Conservation (phyloP, 2,113 vertebrate genomes). For the Carassius auratus region DNA sequence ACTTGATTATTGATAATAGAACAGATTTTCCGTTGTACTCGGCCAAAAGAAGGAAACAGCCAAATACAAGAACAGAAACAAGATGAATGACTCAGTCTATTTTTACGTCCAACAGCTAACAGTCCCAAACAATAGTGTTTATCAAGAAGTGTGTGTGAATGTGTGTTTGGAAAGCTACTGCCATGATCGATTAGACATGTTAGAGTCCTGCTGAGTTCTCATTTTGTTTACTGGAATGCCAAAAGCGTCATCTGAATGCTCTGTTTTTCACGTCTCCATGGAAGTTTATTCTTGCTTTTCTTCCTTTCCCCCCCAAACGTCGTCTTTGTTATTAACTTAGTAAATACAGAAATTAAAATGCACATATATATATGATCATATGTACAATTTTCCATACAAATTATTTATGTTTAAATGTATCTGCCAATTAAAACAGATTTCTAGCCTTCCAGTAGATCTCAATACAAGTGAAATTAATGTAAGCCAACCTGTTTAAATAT, state of each 20-base stretch:
- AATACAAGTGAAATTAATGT: slow-evolving; percentile 41
- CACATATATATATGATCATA: slow-evolving; percentile 51
- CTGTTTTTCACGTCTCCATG: slow-evolving; percentile 13
- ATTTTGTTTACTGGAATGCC: slow-evolving; percentile 29
- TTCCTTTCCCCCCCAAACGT: not conserved
- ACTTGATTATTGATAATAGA: slow-evolving; percentile 15
- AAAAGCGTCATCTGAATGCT: slow-evolving; percentile 25
- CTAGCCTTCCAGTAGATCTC: slow-evolving; percentile 35
- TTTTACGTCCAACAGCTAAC: slow-evolving; percentile 22
- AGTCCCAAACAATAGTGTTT: slow-evolving; percentile 33
- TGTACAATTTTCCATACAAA: slow-evolving; percentile 57
- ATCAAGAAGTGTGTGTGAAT: not conserved
- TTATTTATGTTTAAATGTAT: slow-evolving; percentile 70
- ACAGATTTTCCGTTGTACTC: slow-evolving; percentile 20
- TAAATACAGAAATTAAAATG: slow-evolving; percentile 25
- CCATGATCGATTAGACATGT: slow-evolving; percentile 47
- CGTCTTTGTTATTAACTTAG: slow-evolving; percentile 35
- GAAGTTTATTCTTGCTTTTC: slow-evolving; percentile 25
- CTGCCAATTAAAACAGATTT: slow-evolving; percentile 44
- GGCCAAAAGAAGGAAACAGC: slow-evolving; percentile 37
- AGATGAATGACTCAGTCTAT: slow-evolving; percentile 34
- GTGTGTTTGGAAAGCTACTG: slow-evolving; percentile 37
- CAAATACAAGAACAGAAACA: slow-evolving; percentile 27
- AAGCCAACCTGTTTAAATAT: slow-evolving; percentile 9
- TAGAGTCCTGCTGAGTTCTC: slow-evolving; percentile 45